phyloP scores from a whole-genome alignment of 2,113 vertebrate species.

The Melanerpes aurifrons region DNA sequence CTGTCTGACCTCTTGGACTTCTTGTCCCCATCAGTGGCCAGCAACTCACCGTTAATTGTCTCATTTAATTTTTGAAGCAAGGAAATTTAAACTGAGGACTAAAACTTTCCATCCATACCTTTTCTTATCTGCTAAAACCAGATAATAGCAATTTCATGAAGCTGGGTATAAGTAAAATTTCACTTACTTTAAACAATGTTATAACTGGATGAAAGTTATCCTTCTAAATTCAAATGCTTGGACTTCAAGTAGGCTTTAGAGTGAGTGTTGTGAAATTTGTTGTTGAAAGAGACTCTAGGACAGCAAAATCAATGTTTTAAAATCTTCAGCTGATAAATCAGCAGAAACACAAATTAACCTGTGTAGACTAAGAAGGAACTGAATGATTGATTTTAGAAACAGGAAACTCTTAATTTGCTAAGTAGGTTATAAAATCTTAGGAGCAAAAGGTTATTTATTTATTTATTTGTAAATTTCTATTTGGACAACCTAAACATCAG shows the following conservation, averaged over 20 bases:
- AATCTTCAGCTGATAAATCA: background rate
- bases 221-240: background rate
- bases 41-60: background rate
- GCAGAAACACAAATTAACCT: background rate
- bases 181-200: background rate
- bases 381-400: background rate
- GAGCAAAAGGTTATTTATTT: background rate
- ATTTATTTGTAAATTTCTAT: background rate
- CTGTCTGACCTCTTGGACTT: background rate
- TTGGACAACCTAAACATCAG: background rate
- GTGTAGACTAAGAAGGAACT: background rate
- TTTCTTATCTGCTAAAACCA: background rate
- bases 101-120: background rate
- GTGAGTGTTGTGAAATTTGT: background rate
- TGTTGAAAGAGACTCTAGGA: background rate
- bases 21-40: background rate
- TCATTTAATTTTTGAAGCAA: background rate
- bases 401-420: background rate
- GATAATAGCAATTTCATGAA: background rate
- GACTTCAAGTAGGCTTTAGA: background rate
- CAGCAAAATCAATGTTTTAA: background rate
- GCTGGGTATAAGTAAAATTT: background rate
- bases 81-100: background rate
- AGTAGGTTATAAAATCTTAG: background rate
- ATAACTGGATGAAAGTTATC: background rate